These are phyloP conservation scores for Nomada fabriciana DNA, from an alignment of 2,888 invertebrate species.

Conservation along the genomic window DNA sequence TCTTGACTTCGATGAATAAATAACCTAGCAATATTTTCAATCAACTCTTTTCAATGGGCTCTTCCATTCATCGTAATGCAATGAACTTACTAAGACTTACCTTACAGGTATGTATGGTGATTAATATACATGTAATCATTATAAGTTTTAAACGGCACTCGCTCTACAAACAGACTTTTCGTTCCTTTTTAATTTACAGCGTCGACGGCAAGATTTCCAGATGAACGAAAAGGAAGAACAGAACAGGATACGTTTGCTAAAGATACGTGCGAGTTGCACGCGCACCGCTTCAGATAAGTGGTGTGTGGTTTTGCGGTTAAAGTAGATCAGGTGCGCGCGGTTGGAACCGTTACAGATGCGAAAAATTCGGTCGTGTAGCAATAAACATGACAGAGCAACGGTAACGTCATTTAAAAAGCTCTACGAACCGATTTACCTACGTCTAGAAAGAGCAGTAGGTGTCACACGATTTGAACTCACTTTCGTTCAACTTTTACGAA, in stretches of 20 bases:
- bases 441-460: no score
- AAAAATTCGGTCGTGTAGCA: slow-evolving; percentile 30
- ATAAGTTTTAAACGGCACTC: no score
- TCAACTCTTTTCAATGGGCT: no score
- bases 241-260: neutral
- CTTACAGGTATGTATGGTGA: neutral
- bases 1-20: no score
- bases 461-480: no score
- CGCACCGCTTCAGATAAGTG: slow-evolving; percentile 49
- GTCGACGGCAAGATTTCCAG: neutral
- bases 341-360: slow-evolving; percentile 43
- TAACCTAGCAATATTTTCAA: no score
- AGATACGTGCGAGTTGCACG: slow-evolving; percentile 35
- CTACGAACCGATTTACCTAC: neutral
- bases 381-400: neutral
- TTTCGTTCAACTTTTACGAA: no score
- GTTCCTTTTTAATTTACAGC: no score
- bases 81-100: no score
- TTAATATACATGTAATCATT: neutral
- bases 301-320: slow-evolving; percentile 62
- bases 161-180: no score
- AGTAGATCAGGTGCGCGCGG: slow-evolving; percentile 62
- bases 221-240: neutral
- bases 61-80: no score
- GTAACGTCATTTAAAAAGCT: slow-evolving; percentile 9